Base-by-base conservation (phyloP, 2,797 vertebrate species). In the Anabacerthia variegaticeps region DNA sequence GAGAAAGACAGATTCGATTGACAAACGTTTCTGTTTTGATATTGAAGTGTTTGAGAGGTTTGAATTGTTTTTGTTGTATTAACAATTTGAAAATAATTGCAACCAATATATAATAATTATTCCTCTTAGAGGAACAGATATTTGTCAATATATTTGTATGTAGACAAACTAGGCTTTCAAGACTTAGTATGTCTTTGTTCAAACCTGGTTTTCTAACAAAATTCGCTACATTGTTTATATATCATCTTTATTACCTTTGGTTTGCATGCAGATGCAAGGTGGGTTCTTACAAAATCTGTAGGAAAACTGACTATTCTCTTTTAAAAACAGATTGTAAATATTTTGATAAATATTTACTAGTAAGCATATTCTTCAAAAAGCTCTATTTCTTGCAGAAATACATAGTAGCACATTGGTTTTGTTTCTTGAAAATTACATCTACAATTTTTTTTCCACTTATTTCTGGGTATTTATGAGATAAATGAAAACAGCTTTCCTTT, bases 11-110 rank as follows among this genome's bases (percentile, higher is more conserved):
- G 99, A 99, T 91, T 99, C 99, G 28, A 99, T 99, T 85, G 99
- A 99, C 98, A 99, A 99, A 61, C 98, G 99, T 52, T 99, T 99
- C 98, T 99, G 99, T 97, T 99, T 99, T 1, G 99, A 99, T 97
- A 99, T 99, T 36, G 99, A 99, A 98, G 99, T 99, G 44, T 98
- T 98, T 56, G 99, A 99, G 97, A 99, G 99, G 99, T 99, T 95
- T 98, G 98, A 46, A 21, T 55, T 92, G 78, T 85, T 92, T 81
- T 88, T 1, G 0, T 88, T 91, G 10, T 67, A 32, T 74, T 93
- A 71, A 71, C 78, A 78, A 63, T 46, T 30, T 75, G 7, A 76
- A 80, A 72, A 37, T 44, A 58, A 44, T 63, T 66, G 3, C 13
- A 81, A 48, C 3, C 9, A 9, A 36, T 72, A 36, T 37, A 7